These are phyloP conservation scores for Cossypha dichroa DNA, from an alignment of 2,797 vertebrate species.

Conservation along the genomic window DNA sequence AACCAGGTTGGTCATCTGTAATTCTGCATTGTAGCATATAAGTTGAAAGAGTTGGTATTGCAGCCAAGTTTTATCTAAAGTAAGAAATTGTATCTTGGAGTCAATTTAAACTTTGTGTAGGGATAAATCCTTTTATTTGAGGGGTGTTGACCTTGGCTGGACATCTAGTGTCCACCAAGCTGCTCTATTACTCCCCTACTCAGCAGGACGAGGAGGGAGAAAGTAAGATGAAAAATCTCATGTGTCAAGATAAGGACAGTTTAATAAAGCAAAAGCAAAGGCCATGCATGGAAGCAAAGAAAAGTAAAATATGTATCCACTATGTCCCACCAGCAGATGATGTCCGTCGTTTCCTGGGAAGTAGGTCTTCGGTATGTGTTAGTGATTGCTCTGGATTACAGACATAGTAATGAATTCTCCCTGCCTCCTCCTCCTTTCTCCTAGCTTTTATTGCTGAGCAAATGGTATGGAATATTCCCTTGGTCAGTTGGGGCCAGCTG, in stretches of 20 bases:
- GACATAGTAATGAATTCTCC: not conserved
- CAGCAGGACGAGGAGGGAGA: not conserved
- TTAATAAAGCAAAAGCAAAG: not conserved
- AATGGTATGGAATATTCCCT: not conserved
- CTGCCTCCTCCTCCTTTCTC: not conserved
- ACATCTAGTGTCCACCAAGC: not conserved
- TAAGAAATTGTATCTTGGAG: not conserved
- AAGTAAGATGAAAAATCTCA: not conserved
- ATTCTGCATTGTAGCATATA: not conserved
- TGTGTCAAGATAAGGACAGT: not conserved
- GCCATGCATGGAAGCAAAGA: not conserved
- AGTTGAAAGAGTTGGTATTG: not conserved
- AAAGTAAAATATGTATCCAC: not conserved
- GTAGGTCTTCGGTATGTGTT: not conserved
- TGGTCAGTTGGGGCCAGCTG: not conserved
- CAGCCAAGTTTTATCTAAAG: not conserved
- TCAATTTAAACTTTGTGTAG: not conserved
- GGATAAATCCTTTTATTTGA: not conserved
- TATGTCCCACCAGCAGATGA: not conserved
- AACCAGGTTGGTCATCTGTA: not conserved
- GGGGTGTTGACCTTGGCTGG: not conserved
- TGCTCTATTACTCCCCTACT: not conserved
- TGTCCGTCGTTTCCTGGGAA: not conserved
- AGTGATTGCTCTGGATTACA: not conserved
- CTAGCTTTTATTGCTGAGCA: not conserved